Percentiles rank a stretch among this genome's conserved stretches.
Evolutionary conservation across 2,797 vertebrate species (phyloP).

Genomic region (Moxostoma hubbsi): DNA sequence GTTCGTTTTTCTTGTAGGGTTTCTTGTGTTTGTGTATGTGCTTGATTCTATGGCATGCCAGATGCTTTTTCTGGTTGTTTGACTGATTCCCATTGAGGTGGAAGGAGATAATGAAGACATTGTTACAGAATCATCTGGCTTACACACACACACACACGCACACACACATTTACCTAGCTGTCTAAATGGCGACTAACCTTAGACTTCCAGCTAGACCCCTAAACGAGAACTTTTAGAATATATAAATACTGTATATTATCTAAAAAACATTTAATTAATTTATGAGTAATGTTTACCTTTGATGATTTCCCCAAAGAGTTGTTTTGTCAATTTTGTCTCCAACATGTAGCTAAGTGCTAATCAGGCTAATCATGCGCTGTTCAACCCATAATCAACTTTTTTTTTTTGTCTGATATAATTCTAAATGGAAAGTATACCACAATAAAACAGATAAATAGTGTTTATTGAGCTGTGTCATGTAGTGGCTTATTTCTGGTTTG

Average conservation of each 20-base stretch:
- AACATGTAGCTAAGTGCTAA: background rate
- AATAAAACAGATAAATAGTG: constrained; percentile 1
- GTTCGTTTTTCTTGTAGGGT: constrained; percentile 1
- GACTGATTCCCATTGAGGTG: constrained; percentile 8
- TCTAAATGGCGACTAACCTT: too few relatives aligned
- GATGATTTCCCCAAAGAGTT: too few relatives aligned
- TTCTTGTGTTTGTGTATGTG: background rate
- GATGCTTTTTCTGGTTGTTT: constrained; percentile 10
- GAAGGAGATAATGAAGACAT: constrained; percentile 35
- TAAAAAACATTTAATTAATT: too few relatives aligned
- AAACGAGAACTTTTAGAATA: too few relatives aligned
- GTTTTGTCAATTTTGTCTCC: too few relatives aligned
- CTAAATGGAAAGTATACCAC: background rate
- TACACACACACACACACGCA: constrained; percentile 3
- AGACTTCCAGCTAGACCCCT: too few relatives aligned
- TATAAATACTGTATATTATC: too few relatives aligned
- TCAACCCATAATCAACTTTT: background rate
- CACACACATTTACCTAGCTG: background rate
- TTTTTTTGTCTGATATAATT: background rate
- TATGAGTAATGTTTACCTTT: too few relatives aligned
- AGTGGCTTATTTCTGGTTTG: constrained; percentile 19
- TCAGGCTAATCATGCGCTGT: background rate
- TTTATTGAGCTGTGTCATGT: constrained; percentile 3
- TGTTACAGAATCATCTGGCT: constrained; percentile 24
- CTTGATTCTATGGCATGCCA: background rate